phyloP scores from a whole-genome alignment of 1,140 invertebrate genomes.

The Zaprionus nigranus region DNA sequence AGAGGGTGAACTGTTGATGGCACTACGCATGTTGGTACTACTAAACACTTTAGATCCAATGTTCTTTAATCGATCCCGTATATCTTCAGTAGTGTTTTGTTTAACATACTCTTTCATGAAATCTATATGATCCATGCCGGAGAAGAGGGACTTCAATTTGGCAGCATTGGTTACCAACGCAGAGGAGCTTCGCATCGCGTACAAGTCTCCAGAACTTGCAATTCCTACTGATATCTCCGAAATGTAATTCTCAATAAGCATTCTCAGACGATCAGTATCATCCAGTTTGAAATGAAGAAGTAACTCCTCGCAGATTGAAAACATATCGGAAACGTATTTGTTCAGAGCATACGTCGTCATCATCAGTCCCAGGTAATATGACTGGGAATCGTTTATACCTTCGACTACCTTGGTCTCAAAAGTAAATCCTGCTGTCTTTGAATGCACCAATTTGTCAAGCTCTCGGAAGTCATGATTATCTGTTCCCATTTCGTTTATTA shows the following conservation, averaged over 20 bases:
- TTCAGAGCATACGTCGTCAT: slow-evolving; percentile 93
- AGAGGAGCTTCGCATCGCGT: slow-evolving; percentile 91
- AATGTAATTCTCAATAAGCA: slow-evolving; percentile 91
- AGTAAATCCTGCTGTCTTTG: slow-evolving; percentile 91
- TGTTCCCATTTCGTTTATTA: slow-evolving; percentile 94
- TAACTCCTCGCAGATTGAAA: slow-evolving; percentile 92
- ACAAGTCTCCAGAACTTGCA: slow-evolving; percentile 91
- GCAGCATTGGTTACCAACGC: slow-evolving; percentile 89
- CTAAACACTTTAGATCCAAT: slow-evolving; percentile 88
- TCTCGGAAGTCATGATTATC: slow-evolving; percentile 90
- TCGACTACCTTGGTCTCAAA: slow-evolving; percentile 89
- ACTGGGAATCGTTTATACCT: slow-evolving; percentile 87
- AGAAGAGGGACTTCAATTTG: slow-evolving; percentile 88
- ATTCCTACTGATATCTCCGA: slow-evolving; percentile 91
- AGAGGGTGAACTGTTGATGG: slow-evolving; percentile 87
- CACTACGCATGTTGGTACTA: slow-evolving; percentile 87
- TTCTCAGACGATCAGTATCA: slow-evolving; percentile 90
- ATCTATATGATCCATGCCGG: slow-evolving; percentile 91
- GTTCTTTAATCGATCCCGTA: slow-evolving; percentile 87
- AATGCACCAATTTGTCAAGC: slow-evolving; percentile 91
- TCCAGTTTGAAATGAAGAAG: slow-evolving; percentile 89
- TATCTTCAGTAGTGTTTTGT: slow-evolving; percentile 86
- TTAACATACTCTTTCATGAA: slow-evolving; percentile 92
- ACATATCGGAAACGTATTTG: slow-evolving; percentile 91
- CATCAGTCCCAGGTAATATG: slow-evolving; percentile 90